Evolutionary conservation across 2,797 vertebrate genomes (phyloP), one percentile per base, ranked within the genome.

Genomic region (Pristis pectinata): DNA sequence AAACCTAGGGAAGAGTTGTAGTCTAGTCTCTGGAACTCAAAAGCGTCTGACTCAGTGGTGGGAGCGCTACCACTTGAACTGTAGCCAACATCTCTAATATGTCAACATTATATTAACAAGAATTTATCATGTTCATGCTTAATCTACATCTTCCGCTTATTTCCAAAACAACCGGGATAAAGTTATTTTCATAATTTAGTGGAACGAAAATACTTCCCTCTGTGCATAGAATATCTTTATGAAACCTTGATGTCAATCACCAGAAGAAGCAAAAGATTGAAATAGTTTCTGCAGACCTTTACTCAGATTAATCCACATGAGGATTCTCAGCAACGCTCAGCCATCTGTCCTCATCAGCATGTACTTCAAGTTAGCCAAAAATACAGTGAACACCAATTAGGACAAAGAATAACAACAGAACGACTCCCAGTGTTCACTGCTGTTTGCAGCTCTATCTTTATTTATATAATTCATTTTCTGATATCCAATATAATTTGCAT

Each of bases 121-220:
- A 74, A 93, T 34, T 24, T 72, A 24, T 37, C 37, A 24, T 27
- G 41, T 72, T 67, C 91, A 44, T 4, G 56, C 13, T 17, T 93
- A 44, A 74, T 30, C 15, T 49, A 49, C 44, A 74, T 49, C 49
- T 44, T 85, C 67, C 22, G 17, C 41, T 74, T 64, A 5, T 37
- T 91, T 91, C n/a, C 17, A 37, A 41, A 64, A 37, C 30, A 4
- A 93, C 24, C 22, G 10, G 44, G 24, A 49, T 17, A 34, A 74
- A 92, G 41, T 64, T 27, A 44, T 92, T 37, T 92, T 92, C 61
- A 92, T 44, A 92, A 70, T 24, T 89, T 41, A 92, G 17, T 92
- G 37, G 37, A 92, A 92, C 37, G 41, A 85, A 85, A 27, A 30
- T 85, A 59, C 27, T 83, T 49, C 37, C 53, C 49, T 85, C 11